Evolutionary conservation across 1,140 invertebrate species (phyloP).

Genomic region (Bombus superbus): DNA sequence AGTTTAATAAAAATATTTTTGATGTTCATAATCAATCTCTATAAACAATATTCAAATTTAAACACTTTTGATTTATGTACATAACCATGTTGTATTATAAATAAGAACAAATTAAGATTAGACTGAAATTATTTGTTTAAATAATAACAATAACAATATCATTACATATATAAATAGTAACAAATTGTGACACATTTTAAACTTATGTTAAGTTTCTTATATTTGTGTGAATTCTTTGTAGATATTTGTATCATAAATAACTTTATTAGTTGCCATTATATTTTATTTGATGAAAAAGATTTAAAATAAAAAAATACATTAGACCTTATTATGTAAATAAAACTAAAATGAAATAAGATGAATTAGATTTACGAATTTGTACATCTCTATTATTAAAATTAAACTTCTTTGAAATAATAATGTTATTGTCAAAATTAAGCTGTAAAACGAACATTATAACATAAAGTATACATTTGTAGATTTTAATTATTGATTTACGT

Average conservation of each 20-base stretch:
- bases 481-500: conserved; percentile 27
- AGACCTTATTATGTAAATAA: conserved; percentile 48
- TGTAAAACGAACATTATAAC: conserved; percentile 17
- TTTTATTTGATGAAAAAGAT: conserved; percentile 24
- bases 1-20: conserved; percentile 41
- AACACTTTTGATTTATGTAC: conserved; percentile 44
- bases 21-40: conserved; percentile 36
- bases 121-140: conserved; percentile 19
- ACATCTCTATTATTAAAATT: conserved; percentile 58
- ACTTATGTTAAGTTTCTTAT: conserved; percentile 54
- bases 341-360: conserved; percentile 40
- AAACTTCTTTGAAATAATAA: conserved; percentile 28
- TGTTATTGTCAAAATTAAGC: conserved; percentile 32
- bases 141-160: not conserved
- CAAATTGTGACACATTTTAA: conserved; percentile 15
- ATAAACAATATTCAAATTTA: conserved; percentile 35
- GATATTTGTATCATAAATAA: conserved; percentile 59
- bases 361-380: conserved; percentile 72
- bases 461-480: conserved; percentile 42
- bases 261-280: conserved; percentile 39
- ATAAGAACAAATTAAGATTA: conserved; percentile 10
- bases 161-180: not conserved
- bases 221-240: conserved; percentile 39
- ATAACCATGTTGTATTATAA: conserved; percentile 53
- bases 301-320: conserved; percentile 21